These are phyloP conservation scores for human (Homo sapiens) DNA, from an alignment of 2,113 vertebrate species.

Conservation along the genomic window DNA sequence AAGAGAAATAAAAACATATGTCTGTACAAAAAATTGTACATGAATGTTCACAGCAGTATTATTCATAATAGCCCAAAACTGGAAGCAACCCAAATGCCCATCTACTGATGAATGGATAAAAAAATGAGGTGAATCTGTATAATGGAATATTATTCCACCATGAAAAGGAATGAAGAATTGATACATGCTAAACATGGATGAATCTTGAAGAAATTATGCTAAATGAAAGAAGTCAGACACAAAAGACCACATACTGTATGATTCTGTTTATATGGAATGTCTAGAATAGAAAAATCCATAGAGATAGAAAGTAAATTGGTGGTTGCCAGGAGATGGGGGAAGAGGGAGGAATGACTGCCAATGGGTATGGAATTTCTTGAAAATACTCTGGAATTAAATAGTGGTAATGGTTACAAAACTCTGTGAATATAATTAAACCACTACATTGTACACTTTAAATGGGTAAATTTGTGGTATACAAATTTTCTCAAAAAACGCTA, in stretches of 20 bases:
- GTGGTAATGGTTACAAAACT: neutral
- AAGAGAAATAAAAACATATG: neutral
- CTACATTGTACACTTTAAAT: neutral
- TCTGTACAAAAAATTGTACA: neutral
- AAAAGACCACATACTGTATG: neutral
- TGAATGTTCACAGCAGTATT: neutral
- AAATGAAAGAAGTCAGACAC: neutral
- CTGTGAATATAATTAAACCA: neutral
- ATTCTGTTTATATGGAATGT: neutral
- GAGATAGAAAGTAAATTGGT: neutral
- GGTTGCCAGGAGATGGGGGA: neutral
- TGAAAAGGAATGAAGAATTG: neutral
- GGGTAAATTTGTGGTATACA: neutral
- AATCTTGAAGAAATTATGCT: neutral
- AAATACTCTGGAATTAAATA: neutral
- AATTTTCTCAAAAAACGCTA: neutral
- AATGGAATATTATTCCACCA: neutral
- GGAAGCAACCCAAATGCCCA: neutral
- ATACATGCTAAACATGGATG: neutral
- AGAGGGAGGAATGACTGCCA: neutral
- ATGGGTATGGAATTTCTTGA: neutral
- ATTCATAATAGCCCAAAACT: neutral
- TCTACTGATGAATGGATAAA: neutral
- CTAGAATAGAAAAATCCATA: neutral
- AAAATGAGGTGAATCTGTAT: neutral